A percentile compares a stretch with the other conserved stretches of the same genome.
Conservation (phyloP, 2,113 vertebrate genomes). For the Elgaria multicarinata region DNA sequence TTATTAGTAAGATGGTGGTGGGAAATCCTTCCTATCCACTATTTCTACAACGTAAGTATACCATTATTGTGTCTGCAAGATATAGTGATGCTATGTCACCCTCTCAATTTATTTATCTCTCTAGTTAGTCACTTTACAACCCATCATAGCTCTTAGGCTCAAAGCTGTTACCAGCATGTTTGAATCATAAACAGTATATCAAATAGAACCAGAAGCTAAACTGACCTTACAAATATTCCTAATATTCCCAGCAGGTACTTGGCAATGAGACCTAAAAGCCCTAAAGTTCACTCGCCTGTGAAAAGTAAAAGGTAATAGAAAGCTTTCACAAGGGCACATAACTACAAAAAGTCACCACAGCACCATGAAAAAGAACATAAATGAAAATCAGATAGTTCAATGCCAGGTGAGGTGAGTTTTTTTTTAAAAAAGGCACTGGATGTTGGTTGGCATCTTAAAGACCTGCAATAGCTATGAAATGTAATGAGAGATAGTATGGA, state of each 20-base stretch:
- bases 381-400: constrained; percentile 20
- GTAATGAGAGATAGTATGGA: background rate
- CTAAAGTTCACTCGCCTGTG: constrained; percentile 10
- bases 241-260: background rate
- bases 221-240: constrained; percentile 1
- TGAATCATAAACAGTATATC: constrained; percentile 9
- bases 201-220: background rate
- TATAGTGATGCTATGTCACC: background rate
- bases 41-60: background rate
- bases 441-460: constrained; percentile 29
- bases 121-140: constrained; percentile 19
- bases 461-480: constrained; percentile 9
- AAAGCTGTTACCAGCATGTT: background rate
- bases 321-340: constrained; percentile 13
- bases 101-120: background rate
- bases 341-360: background rate
- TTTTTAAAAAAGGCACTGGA: constrained; percentile 23
- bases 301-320: constrained; percentile 17
- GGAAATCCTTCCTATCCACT: background rate
- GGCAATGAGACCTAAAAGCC: background rate
- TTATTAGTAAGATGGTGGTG: background rate
- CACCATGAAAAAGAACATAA: background rate
- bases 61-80: background rate
- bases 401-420: background rate
- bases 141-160: background rate